Evolutionary conservation across 2,888 invertebrate species (phyloP), one percentile per base, ranked within the genome.

Genomic region (Spilosoma lubricipeda): DNA sequence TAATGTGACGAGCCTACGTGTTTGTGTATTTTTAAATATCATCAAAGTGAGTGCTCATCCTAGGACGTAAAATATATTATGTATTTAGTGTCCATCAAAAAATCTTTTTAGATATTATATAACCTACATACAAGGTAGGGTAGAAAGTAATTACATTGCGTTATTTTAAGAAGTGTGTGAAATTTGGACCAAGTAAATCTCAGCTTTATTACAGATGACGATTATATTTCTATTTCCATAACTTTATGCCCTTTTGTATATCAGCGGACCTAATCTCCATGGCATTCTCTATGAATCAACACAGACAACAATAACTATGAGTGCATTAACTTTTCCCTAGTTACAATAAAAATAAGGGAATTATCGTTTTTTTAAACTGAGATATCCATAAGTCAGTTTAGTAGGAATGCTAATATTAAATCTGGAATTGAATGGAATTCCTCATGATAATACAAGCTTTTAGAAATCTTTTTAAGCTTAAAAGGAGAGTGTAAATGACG

Each of bases 1-100:
- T 74, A 75, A 70, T 70, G 45, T 18, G 42, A 20, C 30, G 45
- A 30, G 48, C 48, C 48, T n/a, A 23, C 48, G 3, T 67, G 48
- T 20, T 48, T 67, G 18, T 63, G 30, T 63, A 63, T 63, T 63
- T 63, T 63, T 18, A 30, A 63, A 30, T 63, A 63, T 63, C 63
- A 30, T 63, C 63, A 59, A 59, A 59, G 42, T 66, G 15, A 66
- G 27, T 67, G 27, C 45, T 45, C 67, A 23, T 45, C 20, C 30
- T 20, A 30, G 67, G 20, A 30, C 67, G 9, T 67, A 45, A 18
- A 45, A 45, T 45, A 27, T 27, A 15, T 30, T 18, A 63, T 18
- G 30, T 7, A 63, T 63, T 63, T 15, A 30, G 59, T 63, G 30
- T 15, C n/a, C 56, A 59, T n/a, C 3, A 15, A 27, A 1, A 59